Base-by-base conservation (phyloP, 2,113 vertebrate species). In the Gavialis gangeticus region DNA sequence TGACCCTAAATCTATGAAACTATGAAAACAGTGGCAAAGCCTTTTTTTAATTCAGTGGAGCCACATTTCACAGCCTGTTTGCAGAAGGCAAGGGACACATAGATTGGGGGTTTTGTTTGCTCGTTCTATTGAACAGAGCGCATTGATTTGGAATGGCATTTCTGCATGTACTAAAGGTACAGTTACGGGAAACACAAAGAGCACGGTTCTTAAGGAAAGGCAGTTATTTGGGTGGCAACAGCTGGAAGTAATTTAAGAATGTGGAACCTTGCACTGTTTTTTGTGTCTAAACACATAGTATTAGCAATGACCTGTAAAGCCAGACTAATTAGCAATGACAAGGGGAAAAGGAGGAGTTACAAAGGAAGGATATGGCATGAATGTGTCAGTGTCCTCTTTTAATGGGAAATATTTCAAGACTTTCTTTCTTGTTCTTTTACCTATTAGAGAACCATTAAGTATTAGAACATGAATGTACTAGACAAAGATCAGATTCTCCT, bases 261-360 rank as follows among this genome's bases (percentile, higher is more conserved):
- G 4, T 56, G 17, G 18, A 66, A 58, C 19, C 34, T 0, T 0
- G n/a, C 62, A 56, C 57, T 91, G 15, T 10, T 2, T 0, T 6
- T 10, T 79, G 19, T 28, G 25, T 64, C 5, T 55, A 28, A 64
- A 17, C 54, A 18, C 58, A 12, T 8, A 58, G 46, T 62, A 37
- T 28, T 37, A 63, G 19, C 25, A 67, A 17, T 63, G 22, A 7
- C 27, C 59, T 54, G 55, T n/a, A 12, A 16, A 37, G 34, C 15
- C 56, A 69, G 24, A 58, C 63, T 37, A 64, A 10, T 2, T 54
- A 69, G 60, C 9, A 28, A 56, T 25, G 34, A 14, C 17, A 77
- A 34, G n/a, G 16, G 6, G 58, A 9, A 25, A 69, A 79, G 58
- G 77, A 59, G 34, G 28, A 83, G 62, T 66, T 76, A 28, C 56